Evolutionary conservation across 2,797 vertebrate genomes (phyloP), one percentile per base, ranked within the genome.

Genomic region (Sphenodon punctatus): DNA sequence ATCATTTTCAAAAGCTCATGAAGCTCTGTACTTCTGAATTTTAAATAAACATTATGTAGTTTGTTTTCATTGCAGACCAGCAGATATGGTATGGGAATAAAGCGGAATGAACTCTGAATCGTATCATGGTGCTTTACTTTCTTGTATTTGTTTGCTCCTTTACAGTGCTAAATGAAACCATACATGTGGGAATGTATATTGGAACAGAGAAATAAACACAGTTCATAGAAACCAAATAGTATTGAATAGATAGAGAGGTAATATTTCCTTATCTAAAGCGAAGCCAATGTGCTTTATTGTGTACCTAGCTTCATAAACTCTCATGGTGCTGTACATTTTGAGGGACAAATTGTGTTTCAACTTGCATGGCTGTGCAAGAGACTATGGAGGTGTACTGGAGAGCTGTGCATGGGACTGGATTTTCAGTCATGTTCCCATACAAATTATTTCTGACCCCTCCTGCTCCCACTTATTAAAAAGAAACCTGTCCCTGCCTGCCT

Each of bases 51-150:
- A 43, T 51, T 78, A 32, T 55, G 23, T 59, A 64, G 23, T 70
- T 70, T 84, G 71, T 81, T 81, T 80, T 77, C 56, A 78, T 58
- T 77, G 53, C 71, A 65, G 43, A 23, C 72, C 67, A 68, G 27
- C 58, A 72, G 58, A 48, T 59, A 64, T 46, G 69, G 43, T 51
- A 78, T 48, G 64, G 67, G 58, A 63, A 83, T 83, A 59, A 82
- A 85, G 46, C 39, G 30, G 75, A 70, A 69, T 60, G 68, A 70
- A 78, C 75, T 49, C 45, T 80, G n/a, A 83, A 75, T 74, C 55
- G 32, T 55, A 64, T 81, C 73, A 41, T 56, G 79, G 5, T 82
- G 14, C 12, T 82, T 80, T 83, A 85, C 55, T 75, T 32, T 43
- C 10, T 42, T 80, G 78, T 2, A 46, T 43, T 63, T 16, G 10